Percentiles rank a stretch among this genome's conserved stretches.
phyloP scores from a whole-genome alignment of 2,113 vertebrate species.

The Oreochromis aureus region DNA sequence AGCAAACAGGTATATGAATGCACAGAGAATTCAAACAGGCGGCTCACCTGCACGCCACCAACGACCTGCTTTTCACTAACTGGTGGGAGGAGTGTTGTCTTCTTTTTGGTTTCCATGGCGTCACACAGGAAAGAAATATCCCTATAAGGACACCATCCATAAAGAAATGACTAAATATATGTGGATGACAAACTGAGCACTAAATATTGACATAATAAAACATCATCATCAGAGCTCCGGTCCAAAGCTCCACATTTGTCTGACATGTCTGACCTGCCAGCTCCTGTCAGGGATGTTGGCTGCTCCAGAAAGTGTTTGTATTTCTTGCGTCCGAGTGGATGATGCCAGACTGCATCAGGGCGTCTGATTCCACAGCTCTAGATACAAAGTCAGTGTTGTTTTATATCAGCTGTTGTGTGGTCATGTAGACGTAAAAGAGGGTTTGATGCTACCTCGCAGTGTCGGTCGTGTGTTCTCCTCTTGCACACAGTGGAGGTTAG shows the following conservation, averaged over 20 bases:
- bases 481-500: constrained; percentile 65
- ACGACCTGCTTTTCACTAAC: constrained; percentile 7
- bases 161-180: background rate
- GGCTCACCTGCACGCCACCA: constrained; percentile 13
- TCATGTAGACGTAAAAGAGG: background rate
- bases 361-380: constrained; percentile 69
- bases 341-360: constrained; percentile 80
- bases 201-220: background rate
- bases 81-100: constrained; percentile 38
- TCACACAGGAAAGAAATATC: constrained; percentile 85
- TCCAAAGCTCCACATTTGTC: background rate
- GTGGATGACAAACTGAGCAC: background rate
- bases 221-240: background rate
- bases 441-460: constrained; percentile 33
- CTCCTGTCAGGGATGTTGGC: constrained; percentile 75
- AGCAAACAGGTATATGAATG: background rate
- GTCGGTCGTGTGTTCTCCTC: constrained; percentile 38
- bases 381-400: background rate
- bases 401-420: fast-evolving
- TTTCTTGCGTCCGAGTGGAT: constrained; percentile 72
- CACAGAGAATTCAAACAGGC: background rate
- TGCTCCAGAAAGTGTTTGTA: constrained; percentile 80
- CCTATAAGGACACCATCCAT: constrained; percentile 52
- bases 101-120: constrained; percentile 42
- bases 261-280: constrained; percentile 73